phyloP scores from a whole-genome alignment of 2,797 vertebrate genomes.

The Cyprinella venusta region DNA sequence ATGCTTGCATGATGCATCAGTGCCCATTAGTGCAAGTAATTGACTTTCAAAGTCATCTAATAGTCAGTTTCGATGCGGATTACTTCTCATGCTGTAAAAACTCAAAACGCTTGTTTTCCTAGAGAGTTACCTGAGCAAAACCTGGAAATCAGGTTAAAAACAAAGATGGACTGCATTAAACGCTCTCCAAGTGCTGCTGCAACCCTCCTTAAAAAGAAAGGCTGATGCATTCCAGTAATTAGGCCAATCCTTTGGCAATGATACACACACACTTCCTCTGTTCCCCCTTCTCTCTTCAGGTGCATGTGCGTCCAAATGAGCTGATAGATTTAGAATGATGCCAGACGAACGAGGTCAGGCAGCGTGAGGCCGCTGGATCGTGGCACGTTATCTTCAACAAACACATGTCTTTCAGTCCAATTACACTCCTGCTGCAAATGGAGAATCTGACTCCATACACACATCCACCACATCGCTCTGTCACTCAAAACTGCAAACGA shows the following conservation, averaged over 20 bases:
- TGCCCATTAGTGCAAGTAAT: neutral
- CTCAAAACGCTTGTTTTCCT: conserved; percentile 6
- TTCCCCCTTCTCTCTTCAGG: conserved; percentile 28
- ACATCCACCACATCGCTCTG: conserved; percentile 42
- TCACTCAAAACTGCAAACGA: conserved; percentile 41
- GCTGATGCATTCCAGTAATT: conserved; percentile 48
- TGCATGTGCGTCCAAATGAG: conserved; percentile 40
- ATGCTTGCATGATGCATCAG: neutral
- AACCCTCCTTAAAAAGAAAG: conserved; percentile 19
- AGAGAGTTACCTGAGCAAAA: neutral
- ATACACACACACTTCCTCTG: conserved; percentile 19
- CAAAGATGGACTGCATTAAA: conserved; percentile 18
- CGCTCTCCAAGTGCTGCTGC: conserved; percentile 1
- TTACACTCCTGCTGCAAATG: conserved; percentile 59
- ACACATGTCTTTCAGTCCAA: conserved; percentile 63
- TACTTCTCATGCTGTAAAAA: neutral
- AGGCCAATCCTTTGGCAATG: conserved; percentile 29
- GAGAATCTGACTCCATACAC: conserved; percentile 51
- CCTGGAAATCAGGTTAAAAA: conserved; percentile 1
- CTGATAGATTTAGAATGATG: conserved; percentile 45
- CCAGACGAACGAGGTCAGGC: conserved; percentile 56
- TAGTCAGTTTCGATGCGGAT: neutral
- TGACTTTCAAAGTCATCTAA: neutral
- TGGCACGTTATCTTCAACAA: conserved; percentile 60
- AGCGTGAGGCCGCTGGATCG: conserved; percentile 51